A percentile compares a stretch with the other conserved stretches of the same genome.
These are phyloP conservation scores for Rhimphoctona megacephalus DNA, from an alignment of 2,888 invertebrate species.

Conservation along the genomic window DNA sequence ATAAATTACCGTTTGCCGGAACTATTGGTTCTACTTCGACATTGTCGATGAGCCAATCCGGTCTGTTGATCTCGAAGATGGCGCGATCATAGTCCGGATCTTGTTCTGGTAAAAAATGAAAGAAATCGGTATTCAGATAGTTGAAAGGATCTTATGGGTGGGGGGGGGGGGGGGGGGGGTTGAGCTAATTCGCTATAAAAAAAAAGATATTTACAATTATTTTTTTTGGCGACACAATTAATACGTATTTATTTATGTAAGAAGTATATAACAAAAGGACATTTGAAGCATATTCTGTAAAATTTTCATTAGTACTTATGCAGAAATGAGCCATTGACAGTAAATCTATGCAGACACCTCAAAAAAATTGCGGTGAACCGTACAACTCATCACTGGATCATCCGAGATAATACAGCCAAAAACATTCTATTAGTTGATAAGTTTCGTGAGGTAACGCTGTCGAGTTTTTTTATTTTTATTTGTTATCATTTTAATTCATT, in stretches of 20 bases:
- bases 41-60: background rate
- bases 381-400: background rate
- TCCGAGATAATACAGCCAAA: background rate
- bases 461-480: background rate
- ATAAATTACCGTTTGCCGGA: conserved; percentile 9
- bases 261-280: no score
- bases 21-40: background rate
- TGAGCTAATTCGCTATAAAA: background rate
- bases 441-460: background rate
- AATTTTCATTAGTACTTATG: no score
- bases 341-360: no score
- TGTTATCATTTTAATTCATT: background rate
- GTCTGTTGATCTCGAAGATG: conserved; percentile 9
- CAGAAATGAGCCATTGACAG: no score
- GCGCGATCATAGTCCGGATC: conserved; percentile 22
- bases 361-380: background rate
- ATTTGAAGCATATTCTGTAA: no score
- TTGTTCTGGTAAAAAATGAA: conserved; percentile 14
- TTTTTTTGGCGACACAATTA: background rate
- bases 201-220: background rate
- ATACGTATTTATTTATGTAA: no score
- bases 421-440: background rate
- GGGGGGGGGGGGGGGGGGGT: background rate
- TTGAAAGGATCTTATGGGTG: background rate
- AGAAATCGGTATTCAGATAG: background rate